Base-by-base conservation (phyloP, 92 coral and sea anemone genomes). In the Ricordea florida region DNA sequence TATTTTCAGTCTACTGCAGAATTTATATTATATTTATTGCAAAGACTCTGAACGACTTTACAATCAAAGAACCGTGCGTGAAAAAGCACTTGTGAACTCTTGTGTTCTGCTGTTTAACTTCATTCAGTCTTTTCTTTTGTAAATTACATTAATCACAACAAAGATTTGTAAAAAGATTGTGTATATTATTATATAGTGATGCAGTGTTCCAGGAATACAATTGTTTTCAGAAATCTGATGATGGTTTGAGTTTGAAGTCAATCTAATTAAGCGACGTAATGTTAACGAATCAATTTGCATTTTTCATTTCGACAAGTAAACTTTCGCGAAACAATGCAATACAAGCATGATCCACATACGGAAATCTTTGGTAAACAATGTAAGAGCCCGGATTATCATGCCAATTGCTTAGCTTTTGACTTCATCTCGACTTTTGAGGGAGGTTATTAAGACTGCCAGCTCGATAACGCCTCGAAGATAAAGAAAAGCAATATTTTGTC, bases 351-450 rank as follows among this genome's bases (percentile, higher is more conserved):
- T 36, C 42, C 24, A 10, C 1, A 59, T 10, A 81, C 33, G 25
- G 36, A 63, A 67, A 58, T 83, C 47, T 20, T 24, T 34, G 31
- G 20, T 21, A 6, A 42, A 42, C 4, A 50, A 18, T 31, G 43
- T 31, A 50, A 27, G 65, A 49, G 62, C 30, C 29, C 6, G 16
- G 53, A 35, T 69, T 37, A 52, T 17, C 11, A 62, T 4, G 28
- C 38, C 52, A n/a, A n/a, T n/a, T n/a, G n/a, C n/a, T n/a, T n/a
- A n/a, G n/a, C 17, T 49, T 70, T 69, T 70, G 66, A 26, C 38
- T 55, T 25, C 49, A 27, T 20, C 23, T 36, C 6, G n/a, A 34
- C 33, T 24, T 6, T 2, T 36, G 15, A 60, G 21, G 31, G 38
- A 18, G 2, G 37, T 55, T 37, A 14, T 48, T 3, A 4, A 27